A percentile compares a stretch with the other conserved stretches of the same genome.
phyloP scores from a whole-genome alignment of 2,888 invertebrate genomes.

The Hypolimnas misippus region DNA sequence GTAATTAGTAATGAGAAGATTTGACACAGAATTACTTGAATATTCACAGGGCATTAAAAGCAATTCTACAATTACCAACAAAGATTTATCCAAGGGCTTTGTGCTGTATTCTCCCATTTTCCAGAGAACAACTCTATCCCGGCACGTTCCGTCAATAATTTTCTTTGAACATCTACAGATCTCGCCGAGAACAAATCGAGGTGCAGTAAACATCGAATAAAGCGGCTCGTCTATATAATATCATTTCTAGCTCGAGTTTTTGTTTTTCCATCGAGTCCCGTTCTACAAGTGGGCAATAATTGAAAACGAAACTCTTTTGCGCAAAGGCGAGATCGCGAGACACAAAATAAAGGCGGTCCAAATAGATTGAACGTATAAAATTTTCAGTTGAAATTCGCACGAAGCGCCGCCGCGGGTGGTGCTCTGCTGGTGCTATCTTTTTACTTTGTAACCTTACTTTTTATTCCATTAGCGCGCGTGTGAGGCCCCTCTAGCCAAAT shows the following conservation, averaged over 20 bases:
- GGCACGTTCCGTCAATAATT: conserved; percentile 82
- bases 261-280: conserved; percentile 78
- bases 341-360: conserved; percentile 80
- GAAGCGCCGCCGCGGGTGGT: conserved; percentile 78
- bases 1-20: conserved; percentile 57
- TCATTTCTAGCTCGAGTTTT: conserved; percentile 75
- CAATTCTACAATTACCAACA: conserved; percentile 56
- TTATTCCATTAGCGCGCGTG: conserved; percentile 83
- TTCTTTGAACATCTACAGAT: conserved; percentile 78
- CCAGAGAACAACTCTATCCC: conserved; percentile 61
- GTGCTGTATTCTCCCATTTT: conserved; percentile 56
- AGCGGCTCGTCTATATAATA: conserved; percentile 81
- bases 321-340: conserved; percentile 76
- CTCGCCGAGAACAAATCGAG: conserved; percentile 76
- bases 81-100: conserved; percentile 55
- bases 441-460: conserved; percentile 84
- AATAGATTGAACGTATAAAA: conserved; percentile 84
- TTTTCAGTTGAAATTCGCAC: conserved; percentile 83
- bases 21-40: conserved; percentile 47
- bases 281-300: conserved; percentile 85
- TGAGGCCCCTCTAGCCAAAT: conserved; percentile 81
- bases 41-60: conserved; percentile 53
- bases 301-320: conserved; percentile 82
- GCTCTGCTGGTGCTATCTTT: conserved; percentile 73
- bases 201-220: conserved; percentile 80